phyloP scores from a whole-genome alignment of 2,888 invertebrate genomes.

The Tetragonisca angustula region DNA sequence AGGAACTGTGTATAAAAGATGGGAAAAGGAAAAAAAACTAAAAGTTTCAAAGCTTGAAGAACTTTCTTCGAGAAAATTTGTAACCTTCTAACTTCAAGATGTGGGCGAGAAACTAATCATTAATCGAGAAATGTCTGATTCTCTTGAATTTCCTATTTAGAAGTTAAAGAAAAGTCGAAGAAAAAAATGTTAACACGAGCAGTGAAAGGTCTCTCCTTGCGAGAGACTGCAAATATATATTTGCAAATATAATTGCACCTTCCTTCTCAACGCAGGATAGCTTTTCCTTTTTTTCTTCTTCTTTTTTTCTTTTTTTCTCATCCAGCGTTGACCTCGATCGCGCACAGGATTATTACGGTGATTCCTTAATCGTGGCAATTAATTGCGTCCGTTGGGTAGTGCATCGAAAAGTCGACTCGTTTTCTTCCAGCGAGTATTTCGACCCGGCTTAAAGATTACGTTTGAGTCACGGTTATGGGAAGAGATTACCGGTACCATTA shows the following conservation, averaged over 20 bases:
- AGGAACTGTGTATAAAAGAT: too few relatives aligned
- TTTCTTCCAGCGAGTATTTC: not conserved
- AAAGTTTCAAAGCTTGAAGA: too few relatives aligned
- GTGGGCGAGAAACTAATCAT: too few relatives aligned
- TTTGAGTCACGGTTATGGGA: not conserved
- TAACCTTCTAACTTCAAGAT: too few relatives aligned
- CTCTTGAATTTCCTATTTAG: too few relatives aligned
- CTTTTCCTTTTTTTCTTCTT: not conserved
- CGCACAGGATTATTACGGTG: constrained; percentile 42
- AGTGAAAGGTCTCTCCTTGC: not conserved
- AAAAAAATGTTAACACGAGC: too few relatives aligned
- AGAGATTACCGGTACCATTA: not conserved
- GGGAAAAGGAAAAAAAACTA: not conserved
- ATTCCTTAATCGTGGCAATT: constrained; percentile 47
- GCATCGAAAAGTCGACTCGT: not conserved
- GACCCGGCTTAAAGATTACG: not conserved
- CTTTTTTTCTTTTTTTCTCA: too few relatives aligned
- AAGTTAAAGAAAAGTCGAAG: too few relatives aligned
- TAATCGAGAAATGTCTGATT: too few relatives aligned
- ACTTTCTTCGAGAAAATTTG: too few relatives aligned
- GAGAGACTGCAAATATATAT: constrained; percentile 8
- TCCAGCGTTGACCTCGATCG: not conserved
- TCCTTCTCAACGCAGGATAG: constrained; percentile 7
- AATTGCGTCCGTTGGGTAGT: constrained; percentile 21
- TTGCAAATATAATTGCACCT: constrained; percentile 45